phyloP scores from a whole-genome alignment of 2,113 vertebrate species.

The Naja naja region DNA sequence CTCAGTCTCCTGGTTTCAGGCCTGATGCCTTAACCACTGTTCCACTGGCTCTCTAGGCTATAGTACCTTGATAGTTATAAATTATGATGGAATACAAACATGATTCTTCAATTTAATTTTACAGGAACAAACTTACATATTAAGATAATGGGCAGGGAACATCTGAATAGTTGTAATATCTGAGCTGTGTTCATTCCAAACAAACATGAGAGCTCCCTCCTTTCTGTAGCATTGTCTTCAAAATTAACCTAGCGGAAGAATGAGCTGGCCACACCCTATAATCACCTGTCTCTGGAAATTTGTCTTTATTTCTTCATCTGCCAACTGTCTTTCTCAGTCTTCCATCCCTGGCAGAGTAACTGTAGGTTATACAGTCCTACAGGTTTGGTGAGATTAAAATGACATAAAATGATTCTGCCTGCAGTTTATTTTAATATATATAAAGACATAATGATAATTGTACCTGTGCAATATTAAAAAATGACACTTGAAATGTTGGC shows the following conservation, averaged over 20 bases:
- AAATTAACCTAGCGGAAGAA: neutral
- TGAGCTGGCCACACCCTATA: neutral
- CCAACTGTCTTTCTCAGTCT: conserved; percentile 1
- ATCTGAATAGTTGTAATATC: neutral
- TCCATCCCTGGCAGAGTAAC: neutral
- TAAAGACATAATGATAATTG: neutral
- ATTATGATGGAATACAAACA: neutral
- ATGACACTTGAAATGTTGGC: neutral
- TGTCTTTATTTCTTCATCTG: conserved; percentile 5
- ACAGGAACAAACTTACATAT: neutral
- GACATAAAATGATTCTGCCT: neutral
- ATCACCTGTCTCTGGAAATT: conserved; percentile 1
- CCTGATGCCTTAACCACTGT: neutral
- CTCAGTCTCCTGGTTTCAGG: neutral
- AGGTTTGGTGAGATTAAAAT: neutral
- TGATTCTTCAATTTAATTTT: neutral
- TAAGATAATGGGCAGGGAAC: neutral
- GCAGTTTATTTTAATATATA: neutral
- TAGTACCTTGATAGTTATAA: neutral
- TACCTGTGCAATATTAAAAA: neutral
- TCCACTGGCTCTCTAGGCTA: neutral
- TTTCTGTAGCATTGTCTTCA: neutral
- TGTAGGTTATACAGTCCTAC: neutral
- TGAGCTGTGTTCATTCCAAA: neutral
- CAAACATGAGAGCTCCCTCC: neutral